Evolutionary conservation across 2,797 vertebrate genomes (phyloP), one percentile per base, ranked within the genome.

Genomic region (Eleutherodactylus coqui): DNA sequence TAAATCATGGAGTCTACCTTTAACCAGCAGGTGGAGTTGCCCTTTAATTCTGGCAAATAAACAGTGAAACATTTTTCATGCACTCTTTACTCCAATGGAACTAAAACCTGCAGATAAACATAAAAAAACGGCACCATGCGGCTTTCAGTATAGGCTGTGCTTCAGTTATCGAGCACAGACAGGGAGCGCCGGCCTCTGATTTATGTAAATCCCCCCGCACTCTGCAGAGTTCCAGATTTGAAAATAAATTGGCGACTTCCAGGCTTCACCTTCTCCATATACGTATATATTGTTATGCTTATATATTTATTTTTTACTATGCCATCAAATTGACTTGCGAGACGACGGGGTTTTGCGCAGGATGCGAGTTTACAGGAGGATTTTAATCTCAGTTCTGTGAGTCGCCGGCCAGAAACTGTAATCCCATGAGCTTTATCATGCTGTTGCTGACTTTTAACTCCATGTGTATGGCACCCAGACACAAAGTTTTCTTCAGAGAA

Each of bases 171-270:
- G 34, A 36, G 60, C 64, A 41, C 43, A 67, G 45, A 38, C 47
- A 21, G 62, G 43, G 49, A 82, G 38, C 51, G 47, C 6, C 75
- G 55, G 49, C 10, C 86, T 88, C 87, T 93, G 90, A 93, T 92
- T 88, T 92, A 93, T 93, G 92, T 89, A 94, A 93, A 94, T 93
- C 92, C 91, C 88, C 85, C 89, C 85, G 91, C 86, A 45, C 69
- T 58, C 70, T 72, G 82, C 29, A 47, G 24, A 91, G 91, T 92
- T 92, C 89, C 89, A 90, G 89, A 92, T 93, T 92, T 92, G 89
- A 92, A 92, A 93, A 93, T 92, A 92, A 92, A 93, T 92, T 93
- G 90, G 43, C 87, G 89, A 89, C 89, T 92, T 90, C 90, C 60
- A 89, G 93, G 90, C 91, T 90, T 88, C 87, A 89, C 88, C 89